These are phyloP conservation scores for Notamacropus eugenii DNA, from an alignment of 2,797 vertebrate species.

Conservation along the genomic window DNA sequence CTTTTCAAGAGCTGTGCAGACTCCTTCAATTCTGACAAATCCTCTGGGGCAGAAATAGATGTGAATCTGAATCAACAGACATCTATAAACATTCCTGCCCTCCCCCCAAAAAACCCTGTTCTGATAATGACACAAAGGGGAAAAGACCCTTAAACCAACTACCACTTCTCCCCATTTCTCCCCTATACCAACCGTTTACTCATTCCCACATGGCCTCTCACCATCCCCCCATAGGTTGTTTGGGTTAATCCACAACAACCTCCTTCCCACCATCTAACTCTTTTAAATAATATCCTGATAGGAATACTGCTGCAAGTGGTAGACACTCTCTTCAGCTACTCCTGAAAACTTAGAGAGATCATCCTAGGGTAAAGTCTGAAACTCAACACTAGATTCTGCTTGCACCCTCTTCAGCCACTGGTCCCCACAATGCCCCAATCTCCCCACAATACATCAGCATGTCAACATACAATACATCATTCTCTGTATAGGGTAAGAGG, in stretches of 20 bases:
- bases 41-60: background rate
- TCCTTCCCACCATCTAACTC: background rate
- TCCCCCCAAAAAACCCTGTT: background rate
- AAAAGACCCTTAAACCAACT: background rate
- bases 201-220: background rate
- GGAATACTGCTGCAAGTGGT: background rate
- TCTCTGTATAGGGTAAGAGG: background rate
- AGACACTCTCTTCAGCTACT: background rate
- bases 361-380: background rate
- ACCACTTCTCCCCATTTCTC: background rate
- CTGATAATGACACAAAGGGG: background rate
- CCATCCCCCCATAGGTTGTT: background rate
- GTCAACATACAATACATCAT: background rate
- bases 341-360: background rate
- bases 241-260: background rate
- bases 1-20: slow-evolving; percentile 21
- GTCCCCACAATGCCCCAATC: background rate
- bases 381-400: background rate
- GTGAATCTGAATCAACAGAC: background rate
- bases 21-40: background rate
- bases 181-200: background rate
- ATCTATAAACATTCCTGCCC: slow-evolving; percentile 8
- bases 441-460: background rate
- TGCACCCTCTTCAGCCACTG: background rate
- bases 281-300: background rate